Base-by-base conservation (phyloP, 1,140 invertebrate genomes). In the Calycopis cecrops region DNA sequence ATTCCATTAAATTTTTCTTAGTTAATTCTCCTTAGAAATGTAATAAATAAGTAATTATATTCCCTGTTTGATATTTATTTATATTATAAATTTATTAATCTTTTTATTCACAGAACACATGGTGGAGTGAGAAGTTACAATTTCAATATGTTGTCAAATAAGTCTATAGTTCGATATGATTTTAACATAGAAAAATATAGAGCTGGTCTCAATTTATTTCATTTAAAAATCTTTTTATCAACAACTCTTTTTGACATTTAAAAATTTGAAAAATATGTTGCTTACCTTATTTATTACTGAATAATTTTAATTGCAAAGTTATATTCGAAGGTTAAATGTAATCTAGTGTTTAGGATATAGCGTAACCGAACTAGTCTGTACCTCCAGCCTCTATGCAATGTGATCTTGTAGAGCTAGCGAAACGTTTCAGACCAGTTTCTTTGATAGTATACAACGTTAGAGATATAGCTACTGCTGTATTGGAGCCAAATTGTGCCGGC, bases 391-490 rank as follows among this genome's bases (percentile, higher is more conserved):
- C 64, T 78, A 70, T 64, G 69, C 78, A 76, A 73, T 81, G 80
- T 81, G 80, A 84, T 84, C 75, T 81, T 81, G 57, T 84, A 83
- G 78, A 60, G 63, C 40, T 78, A 82, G 70, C 63, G 68, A 59
- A 63, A 42, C 73, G 57, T 70, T 55, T 67, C 56, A 60, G 65
- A 59, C 63, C 67, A 67, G 74, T 62, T 70, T 65, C 60, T 44
- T 44, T 2, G 17, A 44, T 16, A 37, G 9, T n/a, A 28, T n/a
- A n/a, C n/a, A n/a, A n/a, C n/a, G n/a, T n/a, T n/a, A n/a, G n/a
- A n/a, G n/a, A n/a, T n/a, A n/a, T n/a, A n/a, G n/a, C n/a, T n/a
- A n/a, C n/a, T n/a, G n/a, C n/a, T n/a, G n/a, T n/a, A n/a, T n/a
- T n/a, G n/a, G n/a, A n/a, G n/a, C n/a, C n/a, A n/a, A n/a, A n/a